Base-by-base conservation (phyloP, 1,140 invertebrate genomes). In the Drosophila baimaii region DNA sequence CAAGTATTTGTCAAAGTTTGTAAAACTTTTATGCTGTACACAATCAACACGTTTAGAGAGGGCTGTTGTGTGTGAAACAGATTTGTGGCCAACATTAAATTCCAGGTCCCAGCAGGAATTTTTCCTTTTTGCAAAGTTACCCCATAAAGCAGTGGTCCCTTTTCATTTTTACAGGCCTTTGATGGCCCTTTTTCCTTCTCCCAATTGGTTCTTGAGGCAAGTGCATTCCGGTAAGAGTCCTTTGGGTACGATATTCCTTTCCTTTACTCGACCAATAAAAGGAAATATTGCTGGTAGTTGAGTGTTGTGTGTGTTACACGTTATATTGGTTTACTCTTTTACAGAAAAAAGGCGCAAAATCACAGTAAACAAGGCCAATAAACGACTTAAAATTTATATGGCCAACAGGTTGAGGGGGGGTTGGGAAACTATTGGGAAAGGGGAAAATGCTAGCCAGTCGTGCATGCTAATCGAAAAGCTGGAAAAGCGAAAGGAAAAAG, bases 341-440 rank as follows among this genome's bases (percentile, higher is more conserved):
- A 15, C 25, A 21, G 44, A 10, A 35, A 29, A 29, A 35, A 27
- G 62, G 44, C 23, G 47, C 33, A 55, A 70, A 71, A 70, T 70
- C 49, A 70, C 27, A 25, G 58, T 5, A 41, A 68, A 51, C 19
- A 29, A 4, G 6, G 17, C 39, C 52, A 57, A 46, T 35, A 59
- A 47, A 27, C 13, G 41, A 17, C 25, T 56, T 25, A 12, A 43
- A 35, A 56, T 31, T n/a, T 56, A 56, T 41, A 37, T 9, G 15
- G 17, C 33, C 69, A 71, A 71, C 43, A 72, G 69, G 69, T 72
- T 72, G 51, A 10, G 19, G 5, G n/a, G n/a, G 12, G 29, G 15
- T 10, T n/a, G n/a, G 4, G 13, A 9, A 37, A 35, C 47, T 35
- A 35, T 56, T n/a, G 4, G 2, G 8, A 21, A n/a, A 25, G 17